Evolutionary conservation across 2,797 vertebrate species (phyloP).

Genomic region (Protosalanx chinensis): DNA sequence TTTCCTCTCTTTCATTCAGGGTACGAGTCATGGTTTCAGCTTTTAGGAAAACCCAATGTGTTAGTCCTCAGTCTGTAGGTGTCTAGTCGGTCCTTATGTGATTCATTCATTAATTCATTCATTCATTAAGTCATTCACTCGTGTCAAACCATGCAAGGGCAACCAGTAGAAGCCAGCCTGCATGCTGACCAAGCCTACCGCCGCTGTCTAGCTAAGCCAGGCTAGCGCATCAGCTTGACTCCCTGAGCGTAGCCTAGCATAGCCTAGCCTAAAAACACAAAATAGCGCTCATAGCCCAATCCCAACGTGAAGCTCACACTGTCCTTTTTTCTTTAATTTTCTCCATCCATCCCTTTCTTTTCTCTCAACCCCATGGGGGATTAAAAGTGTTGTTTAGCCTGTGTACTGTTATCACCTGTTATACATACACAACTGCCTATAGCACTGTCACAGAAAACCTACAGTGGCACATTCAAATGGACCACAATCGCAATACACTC

Average conservation of each 20-base stretch:
- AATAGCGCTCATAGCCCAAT: background rate
- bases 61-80: too few relatives aligned
- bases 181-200: background rate
- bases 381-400: background rate
- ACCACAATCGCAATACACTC: background rate
- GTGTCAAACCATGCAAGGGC: background rate
- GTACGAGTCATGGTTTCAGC: too few relatives aligned
- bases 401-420: background rate
- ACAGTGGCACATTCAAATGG: background rate
- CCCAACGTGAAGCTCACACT: too few relatives aligned
- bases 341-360: background rate
- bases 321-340: background rate
- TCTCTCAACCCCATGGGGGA: background rate
- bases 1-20: too few relatives aligned
- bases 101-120: too few relatives aligned
- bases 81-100: too few relatives aligned
- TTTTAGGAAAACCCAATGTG: too few relatives aligned
- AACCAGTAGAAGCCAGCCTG: background rate
- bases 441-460: background rate
- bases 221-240: background rate
- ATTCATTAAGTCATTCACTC: too few relatives aligned
- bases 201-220: background rate
- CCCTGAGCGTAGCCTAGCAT: background rate
- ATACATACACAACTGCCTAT: background rate
- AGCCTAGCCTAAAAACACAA: background rate